Conservation (phyloP, 1,140 invertebrate genomes). For the Trichoplusia ni region DNA sequence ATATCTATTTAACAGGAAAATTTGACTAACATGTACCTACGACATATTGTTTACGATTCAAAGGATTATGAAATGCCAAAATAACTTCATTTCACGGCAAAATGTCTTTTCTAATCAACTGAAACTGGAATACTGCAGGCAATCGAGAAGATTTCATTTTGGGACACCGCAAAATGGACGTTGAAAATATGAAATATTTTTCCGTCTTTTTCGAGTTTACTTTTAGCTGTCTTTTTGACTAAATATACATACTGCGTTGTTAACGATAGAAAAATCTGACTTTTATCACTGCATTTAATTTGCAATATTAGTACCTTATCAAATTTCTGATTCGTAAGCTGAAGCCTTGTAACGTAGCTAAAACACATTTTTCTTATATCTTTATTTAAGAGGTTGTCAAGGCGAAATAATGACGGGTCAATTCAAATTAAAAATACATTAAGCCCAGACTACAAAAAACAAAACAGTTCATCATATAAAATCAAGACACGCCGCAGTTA, state of each 20-base stretch:
- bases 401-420: not conserved
- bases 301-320: too few species aligned
- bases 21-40: too few species aligned
- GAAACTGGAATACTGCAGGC: not conserved
- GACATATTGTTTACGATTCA: too few species aligned
- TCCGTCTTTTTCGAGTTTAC: not conserved
- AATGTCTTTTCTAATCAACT: constrained; percentile 3
- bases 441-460: not conserved
- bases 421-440: constrained; percentile 19
- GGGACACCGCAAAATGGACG: not conserved
- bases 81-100: not conserved
- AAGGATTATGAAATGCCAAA: not conserved
- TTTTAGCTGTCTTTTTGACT: too few species aligned
- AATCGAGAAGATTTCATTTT: constrained; percentile 13
- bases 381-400: too few species aligned
- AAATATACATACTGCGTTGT: too few species aligned
- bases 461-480: constrained; percentile 40
- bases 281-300: too few species aligned
- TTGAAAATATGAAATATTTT: not conserved
- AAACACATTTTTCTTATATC: too few species aligned
- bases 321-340: too few species aligned
- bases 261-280: too few species aligned
- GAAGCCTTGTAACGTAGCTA: too few species aligned
- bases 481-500: constrained; percentile 52
- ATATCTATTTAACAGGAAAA: too few species aligned